These are phyloP conservation scores for Porites lobata DNA, from an alignment of 92 coral and sea anemone genomes.

Conservation along the genomic window DNA sequence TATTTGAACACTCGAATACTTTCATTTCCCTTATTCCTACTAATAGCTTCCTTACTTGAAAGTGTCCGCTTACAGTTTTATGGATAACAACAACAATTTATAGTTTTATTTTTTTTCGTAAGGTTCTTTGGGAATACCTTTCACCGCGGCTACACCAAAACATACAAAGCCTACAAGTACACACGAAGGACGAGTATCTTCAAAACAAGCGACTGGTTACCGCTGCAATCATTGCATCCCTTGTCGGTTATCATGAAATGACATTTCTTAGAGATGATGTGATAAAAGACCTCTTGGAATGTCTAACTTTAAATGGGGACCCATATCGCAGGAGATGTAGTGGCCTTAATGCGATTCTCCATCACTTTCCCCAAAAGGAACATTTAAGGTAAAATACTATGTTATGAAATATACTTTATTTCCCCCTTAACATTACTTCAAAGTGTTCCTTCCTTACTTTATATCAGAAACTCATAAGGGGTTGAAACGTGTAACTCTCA, in stretches of 20 bases:
- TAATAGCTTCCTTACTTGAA: too few relatives aligned
- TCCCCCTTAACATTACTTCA: too few relatives aligned
- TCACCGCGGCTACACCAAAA: not conserved
- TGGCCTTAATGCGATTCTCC: not conserved
- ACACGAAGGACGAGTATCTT: not conserved
- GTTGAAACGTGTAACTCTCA: too few relatives aligned
- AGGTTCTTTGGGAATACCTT: conserved; percentile 14
- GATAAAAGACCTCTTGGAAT: conserved; percentile 3
- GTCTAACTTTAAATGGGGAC: not conserved
- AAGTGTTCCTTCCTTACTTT: too few relatives aligned
- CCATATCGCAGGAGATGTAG: not conserved
- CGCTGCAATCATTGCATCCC: conserved; percentile 16
- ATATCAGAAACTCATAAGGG: too few relatives aligned
- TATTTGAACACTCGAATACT: too few relatives aligned
- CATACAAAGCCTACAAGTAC: not conserved
- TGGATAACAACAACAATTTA: too few relatives aligned
- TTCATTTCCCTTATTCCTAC: too few relatives aligned
- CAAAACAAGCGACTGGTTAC: conserved; percentile 20
- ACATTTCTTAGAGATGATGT: conserved; percentile 5
- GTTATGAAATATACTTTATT: too few relatives aligned
- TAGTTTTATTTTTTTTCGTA: not conserved
- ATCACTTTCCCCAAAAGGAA: not conserved
- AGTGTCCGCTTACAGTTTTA: not conserved
- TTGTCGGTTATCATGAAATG: not conserved
- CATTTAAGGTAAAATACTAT: not conserved